Evolutionary conservation across 2,888 invertebrate genomes (phyloP).

Genomic region (Drosophila mettleri): DNA sequence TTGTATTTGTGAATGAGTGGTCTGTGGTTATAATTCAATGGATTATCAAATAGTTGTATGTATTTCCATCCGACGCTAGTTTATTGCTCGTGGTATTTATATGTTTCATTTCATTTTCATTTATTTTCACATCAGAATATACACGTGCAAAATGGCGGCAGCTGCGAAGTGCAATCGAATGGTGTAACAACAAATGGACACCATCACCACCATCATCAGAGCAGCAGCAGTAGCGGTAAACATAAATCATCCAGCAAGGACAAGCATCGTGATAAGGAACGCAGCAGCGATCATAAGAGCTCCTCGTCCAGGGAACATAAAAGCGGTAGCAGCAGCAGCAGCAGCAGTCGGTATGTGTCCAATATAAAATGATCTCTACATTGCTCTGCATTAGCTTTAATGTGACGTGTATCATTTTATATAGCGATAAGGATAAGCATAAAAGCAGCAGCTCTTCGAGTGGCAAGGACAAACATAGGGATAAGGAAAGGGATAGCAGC

Average conservation of each 20-base stretch:
- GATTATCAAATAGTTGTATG: neutral
- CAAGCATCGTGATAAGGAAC: slow-evolving; percentile 86
- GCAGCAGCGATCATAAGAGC: slow-evolving; percentile 85
- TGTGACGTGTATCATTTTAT: neutral
- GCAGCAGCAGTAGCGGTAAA: slow-evolving; percentile 86
- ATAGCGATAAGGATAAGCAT: slow-evolving; percentile 84
- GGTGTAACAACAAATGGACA: slow-evolving; percentile 93
- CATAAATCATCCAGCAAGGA: slow-evolving; percentile 88
- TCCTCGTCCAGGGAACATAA: slow-evolving; percentile 84
- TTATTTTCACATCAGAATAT: slow-evolving; percentile 56
- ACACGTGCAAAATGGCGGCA: slow-evolving; percentile 81
- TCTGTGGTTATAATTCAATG: too few relatives aligned
- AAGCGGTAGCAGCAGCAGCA: slow-evolving; percentile 84
- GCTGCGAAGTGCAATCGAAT: slow-evolving; percentile 87
- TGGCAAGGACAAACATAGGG: slow-evolving; percentile 84
- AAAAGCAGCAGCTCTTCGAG: slow-evolving; percentile 73
- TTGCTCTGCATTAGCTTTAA: neutral
- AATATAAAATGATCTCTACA: neutral
- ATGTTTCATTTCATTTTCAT: neutral
- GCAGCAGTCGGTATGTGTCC: slow-evolving; percentile 82
- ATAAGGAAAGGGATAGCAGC: slow-evolving; percentile 82
- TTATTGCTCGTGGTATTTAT: neutral
- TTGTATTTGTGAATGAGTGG: neutral
- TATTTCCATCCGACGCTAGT: neutral
- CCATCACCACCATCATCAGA: slow-evolving; percentile 82